Conservation (phyloP, 2,113 vertebrate species). For the Pelvicachromis taeniatus region DNA sequence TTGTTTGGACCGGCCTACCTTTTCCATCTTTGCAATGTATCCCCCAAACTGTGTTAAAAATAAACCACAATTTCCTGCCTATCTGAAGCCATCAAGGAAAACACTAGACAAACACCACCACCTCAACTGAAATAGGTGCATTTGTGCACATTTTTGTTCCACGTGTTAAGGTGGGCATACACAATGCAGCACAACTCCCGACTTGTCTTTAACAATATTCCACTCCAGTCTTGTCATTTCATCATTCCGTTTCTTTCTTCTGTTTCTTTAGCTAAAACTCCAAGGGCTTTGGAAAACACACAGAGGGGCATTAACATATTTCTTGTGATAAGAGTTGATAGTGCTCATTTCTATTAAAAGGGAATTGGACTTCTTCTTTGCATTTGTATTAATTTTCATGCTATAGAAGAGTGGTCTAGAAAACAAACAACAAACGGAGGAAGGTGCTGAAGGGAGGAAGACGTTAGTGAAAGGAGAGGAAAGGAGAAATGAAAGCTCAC, state of each 20-base stretch:
- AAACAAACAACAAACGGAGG: constrained; percentile 45
- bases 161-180: background rate
- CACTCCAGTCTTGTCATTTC: constrained; percentile 17
- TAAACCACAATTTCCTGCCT: constrained; percentile 2
- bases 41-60: constrained; percentile 16
- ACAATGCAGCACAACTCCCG: background rate
- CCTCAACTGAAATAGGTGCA: background rate
- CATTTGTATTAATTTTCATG: constrained; percentile 50
- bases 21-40: background rate
- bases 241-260: constrained; percentile 6
- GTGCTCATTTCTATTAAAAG: constrained; percentile 59
- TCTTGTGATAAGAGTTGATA: constrained; percentile 51
- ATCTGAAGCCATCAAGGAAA: background rate
- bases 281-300: constrained; percentile 24
- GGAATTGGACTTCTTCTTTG: constrained; percentile 43
- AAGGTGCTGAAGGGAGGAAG: background rate
- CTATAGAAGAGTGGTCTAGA: constrained; percentile 3
- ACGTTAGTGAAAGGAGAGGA: background rate
- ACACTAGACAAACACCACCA: background rate
- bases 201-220: background rate
- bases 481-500: background rate
- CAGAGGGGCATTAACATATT: constrained; percentile 52
- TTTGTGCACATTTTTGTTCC: background rate
- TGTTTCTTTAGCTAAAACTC: constrained; percentile 3
- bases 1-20: background rate